phyloP scores from a whole-genome alignment of 2,797 vertebrate genomes.

The Semaprochilodus insignis region DNA sequence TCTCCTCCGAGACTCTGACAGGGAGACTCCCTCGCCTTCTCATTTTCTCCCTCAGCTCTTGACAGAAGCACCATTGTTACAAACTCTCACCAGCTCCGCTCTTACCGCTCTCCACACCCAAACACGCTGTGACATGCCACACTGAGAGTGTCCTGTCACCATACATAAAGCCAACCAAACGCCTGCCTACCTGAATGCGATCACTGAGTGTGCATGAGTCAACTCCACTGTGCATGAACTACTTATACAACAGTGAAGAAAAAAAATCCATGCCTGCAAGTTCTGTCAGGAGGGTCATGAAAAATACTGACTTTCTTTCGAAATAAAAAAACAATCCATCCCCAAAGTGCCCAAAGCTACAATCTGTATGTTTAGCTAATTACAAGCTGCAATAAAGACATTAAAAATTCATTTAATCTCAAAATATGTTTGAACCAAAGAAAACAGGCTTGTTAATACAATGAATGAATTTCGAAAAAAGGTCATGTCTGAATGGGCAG shows the following conservation, averaged over 20 bases:
- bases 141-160: constrained; percentile 23
- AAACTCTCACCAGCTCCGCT: constrained; percentile 36
- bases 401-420: neutral
- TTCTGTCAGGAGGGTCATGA: neutral
- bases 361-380: constrained; percentile 5
- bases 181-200: constrained; percentile 22
- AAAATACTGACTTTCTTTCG: neutral
- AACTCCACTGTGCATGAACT: neutral
- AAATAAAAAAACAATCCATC: neutral
- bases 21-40: constrained; percentile 11
- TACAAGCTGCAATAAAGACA: neutral
- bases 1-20: constrained; percentile 34
- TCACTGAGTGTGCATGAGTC: neutral
- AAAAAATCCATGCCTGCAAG: neutral
- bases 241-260: neutral
- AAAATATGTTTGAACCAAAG: neutral
- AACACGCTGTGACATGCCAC: constrained; percentile 6
- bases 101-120: constrained; percentile 28
- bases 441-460: neutral
- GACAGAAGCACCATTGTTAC: constrained; percentile 33
- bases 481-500: neutral
- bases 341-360: neutral
- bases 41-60: constrained; percentile 27
- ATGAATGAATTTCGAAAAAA: neutral
- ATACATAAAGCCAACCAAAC: constrained; percentile 8